Evolutionary conservation across 1,140 invertebrate species (phyloP), one percentile per base, ranked within the genome.

Genomic region (Helicoverpa armigera): DNA sequence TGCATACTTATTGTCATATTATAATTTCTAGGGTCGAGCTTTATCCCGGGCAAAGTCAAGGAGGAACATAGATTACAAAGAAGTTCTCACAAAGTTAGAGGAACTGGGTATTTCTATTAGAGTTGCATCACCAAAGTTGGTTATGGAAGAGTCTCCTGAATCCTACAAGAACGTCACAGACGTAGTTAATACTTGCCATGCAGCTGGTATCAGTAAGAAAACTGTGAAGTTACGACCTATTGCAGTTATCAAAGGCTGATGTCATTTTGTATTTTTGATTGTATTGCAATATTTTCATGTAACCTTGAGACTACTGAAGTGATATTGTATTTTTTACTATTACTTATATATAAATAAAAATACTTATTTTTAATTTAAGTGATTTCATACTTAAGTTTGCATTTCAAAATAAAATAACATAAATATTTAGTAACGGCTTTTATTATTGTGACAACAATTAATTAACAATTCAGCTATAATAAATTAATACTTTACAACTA

Each of bases 111-210:
- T 99, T 86, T 98, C 99, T 2, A 99, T 99, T 81, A 96, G 99
- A 91, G 98, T 99, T 0, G 99, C 99, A 35, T 99, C 99, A 13
- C 99, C 99, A 0, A 99, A 99, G 95, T 95, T 99, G 78, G 99
- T 99, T 0, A 99, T 99, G 99, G 99, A 99, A 96, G 99, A 99
- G 96, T 98, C 99, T 63, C 99, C 99, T 0, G 99, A 99, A 93
- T 99, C 99, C 0, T 99, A 99, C 94, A 99, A 99, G 95, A 99
- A 99, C 96, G 99, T 99, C 0, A 99, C 99, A 1, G 99, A 99
- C 96, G 99, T 99, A 61, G 99, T 99, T 0, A 97, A 99, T 94
- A 99, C 99, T 5, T 99, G 99, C 92, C 98, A 99, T 93, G 97
- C 97, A 60, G 99, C 98, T 78, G 99, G 99, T 35, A 99, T 99